phyloP scores from a whole-genome alignment of 2,888 invertebrate genomes.

The Cryptocheilus praepositus region DNA sequence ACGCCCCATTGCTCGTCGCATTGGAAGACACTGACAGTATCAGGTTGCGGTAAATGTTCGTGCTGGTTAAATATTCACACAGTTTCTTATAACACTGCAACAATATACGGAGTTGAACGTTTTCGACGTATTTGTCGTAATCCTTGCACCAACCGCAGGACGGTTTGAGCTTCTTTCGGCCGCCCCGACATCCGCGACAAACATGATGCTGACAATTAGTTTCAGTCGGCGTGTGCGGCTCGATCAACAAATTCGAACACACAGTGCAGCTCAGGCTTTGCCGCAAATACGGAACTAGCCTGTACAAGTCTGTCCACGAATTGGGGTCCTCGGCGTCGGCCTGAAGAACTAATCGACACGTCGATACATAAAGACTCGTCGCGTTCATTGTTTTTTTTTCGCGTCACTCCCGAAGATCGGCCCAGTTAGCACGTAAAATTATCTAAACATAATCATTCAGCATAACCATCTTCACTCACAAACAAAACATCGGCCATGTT shows the following conservation, averaged over 20 bases:
- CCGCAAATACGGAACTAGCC: conserved; percentile 88
- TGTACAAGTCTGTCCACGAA: conserved; percentile 88
- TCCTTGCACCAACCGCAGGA: conserved; percentile 91
- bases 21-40: conserved; percentile 75
- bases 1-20: conserved; percentile 76
- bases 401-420: conserved; percentile 14
- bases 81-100: conserved; percentile 92
- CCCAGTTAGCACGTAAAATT: conserved; percentile 31
- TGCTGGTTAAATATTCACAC: conserved; percentile 88
- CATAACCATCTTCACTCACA: conserved; percentile 63
- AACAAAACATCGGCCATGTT: conserved; percentile 71
- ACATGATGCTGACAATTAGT: conserved; percentile 92
- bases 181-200: conserved; percentile 89
- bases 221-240: conserved; percentile 87
- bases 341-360: conserved; percentile 86
- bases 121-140: conserved; percentile 88
- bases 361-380: conserved; percentile 87
- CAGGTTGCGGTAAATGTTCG: conserved; percentile 82
- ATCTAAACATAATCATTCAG: conserved; percentile 55
- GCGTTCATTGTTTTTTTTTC: conserved; percentile 81
- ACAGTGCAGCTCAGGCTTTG: conserved; percentile 93
- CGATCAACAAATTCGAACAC: conserved; percentile 88
- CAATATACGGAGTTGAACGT: conserved; percentile 86
- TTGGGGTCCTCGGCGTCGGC: conserved; percentile 84
- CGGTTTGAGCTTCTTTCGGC: conserved; percentile 89